Evolutionary conservation across 2,888 invertebrate species (phyloP).

Genomic region (Andrena bicolor): DNA sequence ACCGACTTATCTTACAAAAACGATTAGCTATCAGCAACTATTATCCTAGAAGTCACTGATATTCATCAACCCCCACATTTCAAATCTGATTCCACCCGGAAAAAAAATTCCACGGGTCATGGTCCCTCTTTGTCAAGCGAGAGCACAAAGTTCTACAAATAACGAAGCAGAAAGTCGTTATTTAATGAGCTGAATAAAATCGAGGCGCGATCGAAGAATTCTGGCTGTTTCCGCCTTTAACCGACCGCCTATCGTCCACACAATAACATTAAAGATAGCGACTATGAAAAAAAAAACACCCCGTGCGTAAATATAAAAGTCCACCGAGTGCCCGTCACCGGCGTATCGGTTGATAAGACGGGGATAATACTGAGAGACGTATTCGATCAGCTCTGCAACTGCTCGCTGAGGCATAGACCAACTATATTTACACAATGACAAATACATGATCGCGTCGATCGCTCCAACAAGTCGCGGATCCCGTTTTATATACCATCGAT

Average conservation of each 20-base stretch:
- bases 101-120: background rate
- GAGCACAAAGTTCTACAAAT: too few relatives aligned
- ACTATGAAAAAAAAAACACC: conserved; percentile 26
- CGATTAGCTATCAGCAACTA: background rate
- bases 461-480: background rate
- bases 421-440: conserved; percentile 50
- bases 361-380: conserved; percentile 46
- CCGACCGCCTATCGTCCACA: conserved; percentile 36
- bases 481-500: conserved; percentile 10
- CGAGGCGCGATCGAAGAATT: conserved; percentile 10
- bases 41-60: background rate
- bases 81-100: background rate
- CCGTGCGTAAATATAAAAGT: conserved; percentile 46
- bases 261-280: conserved; percentile 46
- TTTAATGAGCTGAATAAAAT: background rate
- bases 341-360: conserved; percentile 45
- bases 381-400: conserved; percentile 38
- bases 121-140: too few relatives aligned
- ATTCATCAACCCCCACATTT: background rate
- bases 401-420: background rate
- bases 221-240: conserved; percentile 30
- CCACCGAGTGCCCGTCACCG: conserved; percentile 39
- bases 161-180: background rate
- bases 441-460: conserved; percentile 23
- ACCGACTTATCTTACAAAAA: background rate